A percentile compares a stretch with the other conserved stretches of the same genome.
Evolutionary conservation across 2,797 vertebrate species (phyloP).

Genomic region (Harpagifer antarcticus): DNA sequence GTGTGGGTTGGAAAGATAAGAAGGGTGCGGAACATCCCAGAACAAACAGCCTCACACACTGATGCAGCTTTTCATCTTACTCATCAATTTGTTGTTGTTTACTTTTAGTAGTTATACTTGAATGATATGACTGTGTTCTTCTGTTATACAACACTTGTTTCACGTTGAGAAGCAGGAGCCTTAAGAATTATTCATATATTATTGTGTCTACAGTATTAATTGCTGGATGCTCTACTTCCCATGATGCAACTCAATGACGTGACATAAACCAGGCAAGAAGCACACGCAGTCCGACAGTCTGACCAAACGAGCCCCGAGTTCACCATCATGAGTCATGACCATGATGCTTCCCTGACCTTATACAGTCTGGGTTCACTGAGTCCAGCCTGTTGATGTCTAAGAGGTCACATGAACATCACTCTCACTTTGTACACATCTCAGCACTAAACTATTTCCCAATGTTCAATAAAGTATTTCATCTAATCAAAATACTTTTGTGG

Average conservation of each 20-base stretch:
- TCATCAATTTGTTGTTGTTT: neutral
- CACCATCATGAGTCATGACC: too few species aligned
- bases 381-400: too few species aligned
- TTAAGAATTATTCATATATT: neutral
- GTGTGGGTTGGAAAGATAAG: conserved; percentile 5
- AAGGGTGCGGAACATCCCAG: neutral
- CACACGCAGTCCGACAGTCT: neutral
- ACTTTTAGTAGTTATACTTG: neutral
- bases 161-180: neutral
- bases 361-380: too few species aligned
- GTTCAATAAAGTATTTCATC: too few species aligned
- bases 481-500: too few species aligned
- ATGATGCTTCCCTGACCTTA: neutral
- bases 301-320: neutral
- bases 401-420: neutral
- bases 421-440: neutral
- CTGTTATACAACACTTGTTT: neutral
- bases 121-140: neutral
- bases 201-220: neutral
- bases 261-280: neutral
- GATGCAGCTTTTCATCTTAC: neutral
- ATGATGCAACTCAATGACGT: neutral
- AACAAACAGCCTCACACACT: neutral
- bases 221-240: too few species aligned
- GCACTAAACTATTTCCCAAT: neutral